Conservation (phyloP, 2,113 vertebrate genomes). For the Cromileptes altivelis region DNA sequence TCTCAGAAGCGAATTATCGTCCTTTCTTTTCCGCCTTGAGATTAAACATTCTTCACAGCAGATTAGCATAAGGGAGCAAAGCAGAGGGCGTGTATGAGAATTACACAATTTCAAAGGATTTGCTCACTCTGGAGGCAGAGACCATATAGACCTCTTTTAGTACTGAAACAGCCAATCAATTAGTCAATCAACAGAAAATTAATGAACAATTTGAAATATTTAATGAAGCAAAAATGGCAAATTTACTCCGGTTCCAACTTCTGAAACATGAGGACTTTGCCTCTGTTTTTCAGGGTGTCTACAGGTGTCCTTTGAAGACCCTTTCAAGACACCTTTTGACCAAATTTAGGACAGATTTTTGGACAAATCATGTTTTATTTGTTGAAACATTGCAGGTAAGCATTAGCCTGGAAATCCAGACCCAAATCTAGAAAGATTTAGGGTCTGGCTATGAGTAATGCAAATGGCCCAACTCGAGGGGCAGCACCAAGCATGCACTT, state of each 20-base stretch:
- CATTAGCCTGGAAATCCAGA: too few species aligned
- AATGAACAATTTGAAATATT: not conserved
- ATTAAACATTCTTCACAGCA: conserved; percentile 48
- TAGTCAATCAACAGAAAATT: not conserved
- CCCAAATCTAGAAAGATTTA: too few species aligned
- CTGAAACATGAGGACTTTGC: not conserved
- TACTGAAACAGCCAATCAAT: not conserved
- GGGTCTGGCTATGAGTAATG: too few species aligned
- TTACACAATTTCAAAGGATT: not conserved
- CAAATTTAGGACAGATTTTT: too few species aligned
- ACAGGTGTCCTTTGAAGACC: too few species aligned
- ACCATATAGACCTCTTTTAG: not conserved
- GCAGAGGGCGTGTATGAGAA: not conserved
- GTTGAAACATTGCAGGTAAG: too few species aligned
- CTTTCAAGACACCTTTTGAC: too few species aligned
- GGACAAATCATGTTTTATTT: too few species aligned
- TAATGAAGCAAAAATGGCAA: not conserved
- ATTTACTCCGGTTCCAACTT: not conserved
- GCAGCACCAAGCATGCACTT: too few species aligned
- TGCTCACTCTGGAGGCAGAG: not conserved
- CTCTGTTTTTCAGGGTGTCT: not conserved
- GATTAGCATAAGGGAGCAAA: conserved; percentile 34
- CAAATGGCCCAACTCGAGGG: too few species aligned
- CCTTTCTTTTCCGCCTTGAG: conserved; percentile 6
- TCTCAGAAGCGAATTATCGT: too few species aligned